Base-by-base conservation (phyloP, 2,888 invertebrate genomes). In the Coelinius sp. region DNA sequence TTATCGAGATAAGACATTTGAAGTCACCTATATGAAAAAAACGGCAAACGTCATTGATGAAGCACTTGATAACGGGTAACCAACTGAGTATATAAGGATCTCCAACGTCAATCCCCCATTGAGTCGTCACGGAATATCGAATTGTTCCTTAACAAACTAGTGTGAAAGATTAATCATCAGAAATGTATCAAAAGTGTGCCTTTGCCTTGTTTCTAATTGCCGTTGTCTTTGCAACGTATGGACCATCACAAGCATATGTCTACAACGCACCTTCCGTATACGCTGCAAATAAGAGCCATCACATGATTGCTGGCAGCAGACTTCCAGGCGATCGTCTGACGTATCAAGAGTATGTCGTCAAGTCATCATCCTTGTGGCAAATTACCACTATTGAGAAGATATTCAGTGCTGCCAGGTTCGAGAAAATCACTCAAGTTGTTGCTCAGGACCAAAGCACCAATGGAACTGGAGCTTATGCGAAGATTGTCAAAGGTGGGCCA, bases 381-480 rank as follows among this genome's bases (percentile, higher is more conserved):
- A 71, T 83, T 63, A 80, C 79, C n/a, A 79, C 78, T 4, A 69
- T 78, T 41, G 78, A 83, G 53, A 70, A 78, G 14, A 70, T 68
- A 4, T 83, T 79, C 76, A 81, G 79, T 14, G 46, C 46, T 20
- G 17, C 46, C 1, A 2, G 8, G 46, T 75, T 71, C 67, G 70
- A 77, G 25, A 79, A 70, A 35, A 88, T 89, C 65, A 84, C 84
- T 0, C 85, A 85, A 72, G 81, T 89, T 44, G 80, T 80, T 52
- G 81, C 86, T 10, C 77, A 81, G 35, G 89, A 89, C 78, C 87
- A 86, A 73, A 79, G 85, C 22, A 78, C 81, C 22, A 82, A 87
- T 53, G 88, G 87, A 0, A 82, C 85, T 0, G 89, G 89, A 7
- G 89, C 88, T 53, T 87, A 81, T 74, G 86, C 85, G 0, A 82